Base-by-base conservation (phyloP, 2,113 vertebrate genomes). In the Pundamilia nyererei region DNA sequence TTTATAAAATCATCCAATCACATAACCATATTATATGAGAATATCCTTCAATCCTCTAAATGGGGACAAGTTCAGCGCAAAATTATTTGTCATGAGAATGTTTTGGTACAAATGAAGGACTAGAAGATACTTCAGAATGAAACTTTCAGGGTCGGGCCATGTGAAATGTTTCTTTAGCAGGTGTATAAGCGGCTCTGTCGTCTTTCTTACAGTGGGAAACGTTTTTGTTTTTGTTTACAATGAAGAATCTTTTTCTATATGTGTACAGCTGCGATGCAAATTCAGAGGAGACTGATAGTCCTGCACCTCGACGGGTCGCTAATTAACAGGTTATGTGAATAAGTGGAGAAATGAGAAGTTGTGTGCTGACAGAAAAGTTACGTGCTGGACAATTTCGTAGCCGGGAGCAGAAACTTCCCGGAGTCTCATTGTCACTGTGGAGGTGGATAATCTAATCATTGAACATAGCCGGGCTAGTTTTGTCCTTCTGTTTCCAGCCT, bases 1-100 rank as follows among this genome's bases (percentile, higher is more conserved):
- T 75, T n/a, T 54, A 84, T 79, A 51, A 62, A 81, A 85, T 87
- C 45, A 83, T 88, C 56, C 56, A 40, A 19, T 90, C 58, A 53
- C 62, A 75, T 15, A 5, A 42, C 31, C 82, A 2, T 14, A 35
- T 79, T 29, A 31, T 49, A 49, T 19, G 14, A 75, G 42, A 47
- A 29, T 29, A 47, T 75, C 70, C 42, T 29, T 49, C 40, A 77
- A 49, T 49, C 26, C 15, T 77, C 45, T 19, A 31, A 75, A 49
- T 31, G 70, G 42, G 70, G 24, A 75, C 70, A 47, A 49, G 70
- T 33, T 77, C 24, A 77, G 47, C 5, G 3, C 42, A 77, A 51
- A 19, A 49, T 49, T 19, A 49, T 75, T 49, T 31, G 3, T 33
- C 45, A 0, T 9, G 10, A 77, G 42, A 51, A 33, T 13, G 45